Base-by-base conservation (phyloP, 2,113 vertebrate genomes). In the Saccopteryx bilineata region DNA sequence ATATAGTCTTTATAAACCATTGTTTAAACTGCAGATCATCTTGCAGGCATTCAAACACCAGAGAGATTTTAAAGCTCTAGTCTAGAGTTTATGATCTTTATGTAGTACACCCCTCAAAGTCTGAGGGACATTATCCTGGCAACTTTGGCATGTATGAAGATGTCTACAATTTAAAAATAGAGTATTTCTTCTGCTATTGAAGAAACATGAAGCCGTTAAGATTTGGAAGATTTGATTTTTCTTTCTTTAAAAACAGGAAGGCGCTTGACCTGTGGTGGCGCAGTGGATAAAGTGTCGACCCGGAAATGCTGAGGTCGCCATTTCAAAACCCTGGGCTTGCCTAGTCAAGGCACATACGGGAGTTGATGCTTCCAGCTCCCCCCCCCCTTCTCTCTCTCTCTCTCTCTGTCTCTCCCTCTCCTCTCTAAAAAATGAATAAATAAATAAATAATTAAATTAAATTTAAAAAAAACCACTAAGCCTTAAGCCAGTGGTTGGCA, bases 51-150 rank as follows among this genome's bases (percentile, higher is more conserved):
- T 52, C 75, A 7, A 69, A 81, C 26, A 78, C 33, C 75, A 86
- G 86, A 95, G 92, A 71, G 18, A 85, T n/a, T 86, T 74, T 90
- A 50, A 87, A 92, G 46, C n/a, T 79, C n/a, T 66, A 56, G 50
- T 39, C 50, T 61, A 54, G 5, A 92, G 9, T 56, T 48, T 66
- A 13, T 48, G n/a, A 26, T 52, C 68, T 83, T 91, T 61, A 33
- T n/a, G 4, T 69, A n/a, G 28, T 52, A 68, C 26, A 31, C 23
- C 21, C 46, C 71, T 80, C 48, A 54, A 14, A 81, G 8, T 61
- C 78, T 65, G 12, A 83, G 28, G 46, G 60, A 61, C 28, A 61
- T 87, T 78, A 68, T 80, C 56, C 33, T 48, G 33, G 28, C 52
- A 94, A 68, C 19, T 74, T 68, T 21, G 82, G 60, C 21, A 26